Percentiles rank a stretch among this genome's conserved stretches.
These are phyloP conservation scores for Molothrus aeneus DNA, from an alignment of 2,797 vertebrate species.

Conservation along the genomic window DNA sequence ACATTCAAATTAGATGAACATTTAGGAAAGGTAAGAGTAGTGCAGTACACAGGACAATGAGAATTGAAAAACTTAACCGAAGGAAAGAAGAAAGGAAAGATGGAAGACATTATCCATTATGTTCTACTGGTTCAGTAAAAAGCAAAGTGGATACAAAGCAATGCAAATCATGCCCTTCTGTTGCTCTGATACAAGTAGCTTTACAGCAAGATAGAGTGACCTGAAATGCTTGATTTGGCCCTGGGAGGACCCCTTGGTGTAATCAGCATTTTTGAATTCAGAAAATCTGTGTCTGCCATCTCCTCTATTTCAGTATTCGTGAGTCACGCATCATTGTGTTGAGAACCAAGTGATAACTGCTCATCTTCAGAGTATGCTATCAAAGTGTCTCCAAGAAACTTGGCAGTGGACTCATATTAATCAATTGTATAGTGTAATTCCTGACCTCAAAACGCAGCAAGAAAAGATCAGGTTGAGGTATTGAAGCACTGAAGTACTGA, in stretches of 20 bases:
- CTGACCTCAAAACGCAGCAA: neutral
- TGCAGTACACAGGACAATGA: neutral
- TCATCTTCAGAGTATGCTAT: neutral
- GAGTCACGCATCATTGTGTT: neutral
- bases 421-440: neutral
- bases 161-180: neutral
- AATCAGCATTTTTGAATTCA: neutral
- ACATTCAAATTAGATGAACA: neutral
- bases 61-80: neutral
- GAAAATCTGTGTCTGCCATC: neutral
- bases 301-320: neutral
- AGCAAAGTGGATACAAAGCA: neutral
- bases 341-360: neutral
- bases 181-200: neutral
- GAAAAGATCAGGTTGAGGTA: neutral
- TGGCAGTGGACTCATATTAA: neutral
- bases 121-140: neutral
- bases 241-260: neutral
- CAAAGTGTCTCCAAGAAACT: neutral
- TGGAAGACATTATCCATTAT: neutral
- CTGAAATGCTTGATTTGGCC: neutral
- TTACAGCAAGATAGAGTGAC: neutral
- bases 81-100: neutral
- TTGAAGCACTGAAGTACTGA: neutral
- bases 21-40: neutral